Base-by-base conservation (phyloP, 1,140 invertebrate species). In the Plectrocnemia conspersa region DNA sequence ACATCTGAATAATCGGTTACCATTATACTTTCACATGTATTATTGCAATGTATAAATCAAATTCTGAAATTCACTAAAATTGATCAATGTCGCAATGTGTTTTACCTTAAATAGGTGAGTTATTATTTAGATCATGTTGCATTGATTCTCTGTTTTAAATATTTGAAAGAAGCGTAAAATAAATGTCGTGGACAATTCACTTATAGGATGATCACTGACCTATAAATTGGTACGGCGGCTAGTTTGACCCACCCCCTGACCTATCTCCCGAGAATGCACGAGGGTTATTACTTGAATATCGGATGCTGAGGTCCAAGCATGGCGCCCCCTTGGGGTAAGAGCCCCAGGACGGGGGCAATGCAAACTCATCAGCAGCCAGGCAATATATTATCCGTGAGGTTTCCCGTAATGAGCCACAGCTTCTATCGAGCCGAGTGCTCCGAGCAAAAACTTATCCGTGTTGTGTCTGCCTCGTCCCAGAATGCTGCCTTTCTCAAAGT, bases 381-480 rank as follows among this genome's bases (percentile, higher is more conserved):
- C 59, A 61, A 61, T 61, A 61, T 61, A 61, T 61, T 61, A 61
- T 58, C 52, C 56, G 59, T 58, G 59, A 61, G 59, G 59, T 61
- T 58, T 46, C 47, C 55, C 56, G 59, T 58, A 61, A 61, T 61
- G 59, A 61, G 59, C 55, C 59, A 48, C 59, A 61, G 59, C 55
- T 49, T 54, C 53, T 53, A 47, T 49, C 41, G 52, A 48, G 42
- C 18, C 29, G 44, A 33, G 44, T 47, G 45, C 45, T 56, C 48
- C 15, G 46, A 38, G 52, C 52, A 59, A 55, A 59, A 59, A 59
- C 58, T 59, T 59, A 15, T 32, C 58, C 50, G 36, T 58, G 49
- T 59, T 56, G 52, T 54, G 57, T 54, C 45, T 59, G 57, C 57
- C 48, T 29, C 38, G 40, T 40, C 45, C 44, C 36, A n/a, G n/a